Evolutionary conservation across 2,888 invertebrate species (phyloP), one percentile per base, ranked within the genome.

Genomic region (Blastobasis lacticolella): DNA sequence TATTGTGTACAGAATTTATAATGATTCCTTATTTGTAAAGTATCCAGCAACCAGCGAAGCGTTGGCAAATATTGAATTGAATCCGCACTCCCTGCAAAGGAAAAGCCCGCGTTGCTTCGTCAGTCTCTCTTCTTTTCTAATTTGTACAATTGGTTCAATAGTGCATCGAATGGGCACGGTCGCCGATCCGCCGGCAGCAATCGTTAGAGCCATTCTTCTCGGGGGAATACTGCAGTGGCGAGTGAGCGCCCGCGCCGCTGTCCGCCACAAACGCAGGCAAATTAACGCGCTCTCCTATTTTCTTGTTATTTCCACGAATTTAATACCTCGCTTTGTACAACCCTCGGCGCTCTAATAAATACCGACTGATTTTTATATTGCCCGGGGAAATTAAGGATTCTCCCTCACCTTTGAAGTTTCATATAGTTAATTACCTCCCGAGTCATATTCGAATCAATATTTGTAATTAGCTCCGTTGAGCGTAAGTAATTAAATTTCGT

Each of bases 361-460:
- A 42, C 8, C 9, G 10, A 43, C 10, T 10, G n/a, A 55, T 61
- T 67, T 71, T 65, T 61, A 57, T 61, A 58, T 65, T 63, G 54
- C 57, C 63, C 54, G 58, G 62, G 60, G 58, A 66, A 69, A 71
- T 71, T 69, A 66, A 63, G 61, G 3, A 55, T 58, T 55, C 58
- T 59, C 59, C 46, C 49, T 54, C 56, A 61, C 67, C 73, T 78
- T 78, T 75, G 69, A 77, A 67, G 71, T 63, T 62, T 66, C 62
- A 63, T 59, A 60, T 69, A 67, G 67, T 67, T 42, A 73, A 73
- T 76, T 73, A 73, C 63, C 59, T 65, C 54, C 61, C 56, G 57
- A 56, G 56, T 61, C 60, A 66, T 65, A 65, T 64, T 64, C 62
- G 49, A 41, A 46, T 47, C 48, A 41, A 49, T 49, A 45, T 49